These are phyloP conservation scores for Dorcus hopei DNA, from an alignment of 2,888 invertebrate species.

Conservation along the genomic window DNA sequence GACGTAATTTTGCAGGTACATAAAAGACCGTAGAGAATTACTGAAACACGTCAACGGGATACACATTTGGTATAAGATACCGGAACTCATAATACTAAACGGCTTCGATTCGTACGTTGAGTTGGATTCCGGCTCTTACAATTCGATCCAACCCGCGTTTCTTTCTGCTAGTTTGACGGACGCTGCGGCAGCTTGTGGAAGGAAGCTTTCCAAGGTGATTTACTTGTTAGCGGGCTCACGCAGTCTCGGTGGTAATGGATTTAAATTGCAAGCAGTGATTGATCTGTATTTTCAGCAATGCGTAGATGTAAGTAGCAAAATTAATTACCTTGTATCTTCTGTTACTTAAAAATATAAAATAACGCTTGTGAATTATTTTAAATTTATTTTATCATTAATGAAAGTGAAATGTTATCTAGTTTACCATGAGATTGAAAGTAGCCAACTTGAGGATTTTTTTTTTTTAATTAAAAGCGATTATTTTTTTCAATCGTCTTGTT, in stretches of 20 bases:
- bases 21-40: conserved; percentile 6
- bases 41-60: conserved; percentile 11
- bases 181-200: conserved; percentile 10
- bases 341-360: too few relatives aligned
- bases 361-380: too few relatives aligned
- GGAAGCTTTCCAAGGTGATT: conserved; percentile 1
- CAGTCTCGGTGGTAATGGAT: background rate
- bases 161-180: conserved; percentile 9
- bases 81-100: conserved; percentile 14
- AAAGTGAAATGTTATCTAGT: too few relatives aligned
- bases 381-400: too few relatives aligned
- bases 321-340: too few relatives aligned
- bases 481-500: too few relatives aligned
- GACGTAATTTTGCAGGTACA: conserved; percentile 7
- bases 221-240: conserved; percentile 1
- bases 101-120: conserved; percentile 7
- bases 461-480: too few relatives aligned
- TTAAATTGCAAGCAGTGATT: conserved; percentile 8
- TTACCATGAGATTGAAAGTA: too few relatives aligned
- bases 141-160: conserved; percentile 2
- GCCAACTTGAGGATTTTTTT: too few relatives aligned
- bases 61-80: conserved; percentile 15
- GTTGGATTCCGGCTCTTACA: background rate
- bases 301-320: background rate
- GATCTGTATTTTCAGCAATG: conserved; percentile 16